Conservation (phyloP, 1,140 invertebrate genomes). For the Neoseiulus cucumeris region DNA sequence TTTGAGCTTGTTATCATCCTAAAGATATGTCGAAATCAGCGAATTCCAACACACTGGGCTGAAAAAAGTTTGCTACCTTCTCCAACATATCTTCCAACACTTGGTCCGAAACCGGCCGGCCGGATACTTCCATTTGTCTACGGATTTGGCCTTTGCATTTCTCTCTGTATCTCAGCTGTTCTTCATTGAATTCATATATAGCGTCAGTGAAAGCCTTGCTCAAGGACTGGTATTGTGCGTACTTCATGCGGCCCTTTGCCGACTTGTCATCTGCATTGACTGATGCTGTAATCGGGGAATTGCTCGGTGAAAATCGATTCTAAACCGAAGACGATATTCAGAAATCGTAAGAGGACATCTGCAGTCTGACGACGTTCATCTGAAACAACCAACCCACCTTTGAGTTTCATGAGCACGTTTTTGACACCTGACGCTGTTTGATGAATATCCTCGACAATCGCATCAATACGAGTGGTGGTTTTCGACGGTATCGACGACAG, state of each 20-base stretch:
- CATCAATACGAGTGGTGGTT: background rate
- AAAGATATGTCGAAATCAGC: too few relatives aligned
- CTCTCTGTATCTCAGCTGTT: background rate
- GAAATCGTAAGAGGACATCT: too few relatives aligned
- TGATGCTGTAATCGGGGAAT: background rate
- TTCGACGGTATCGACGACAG: background rate
- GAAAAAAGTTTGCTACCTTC: too few relatives aligned
- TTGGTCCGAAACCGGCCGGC: background rate
- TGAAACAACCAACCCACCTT: background rate
- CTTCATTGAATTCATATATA: background rate
- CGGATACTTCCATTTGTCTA: background rate
- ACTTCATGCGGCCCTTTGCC: background rate
- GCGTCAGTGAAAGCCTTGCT: background rate
- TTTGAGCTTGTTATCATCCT: too few relatives aligned
- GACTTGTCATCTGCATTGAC: background rate
- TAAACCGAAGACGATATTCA: too few relatives aligned
- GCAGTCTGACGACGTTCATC: too few relatives aligned
- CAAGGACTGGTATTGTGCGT: background rate
- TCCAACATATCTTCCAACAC: background rate
- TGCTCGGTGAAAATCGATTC: background rate
- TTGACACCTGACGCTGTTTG: background rate
- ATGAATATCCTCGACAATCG: background rate
- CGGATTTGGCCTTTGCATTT: background rate
- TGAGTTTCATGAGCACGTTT: background rate
- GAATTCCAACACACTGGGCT: too few relatives aligned